phyloP scores from a whole-genome alignment of 1,140 invertebrate species.

The Lineus longissimus region DNA sequence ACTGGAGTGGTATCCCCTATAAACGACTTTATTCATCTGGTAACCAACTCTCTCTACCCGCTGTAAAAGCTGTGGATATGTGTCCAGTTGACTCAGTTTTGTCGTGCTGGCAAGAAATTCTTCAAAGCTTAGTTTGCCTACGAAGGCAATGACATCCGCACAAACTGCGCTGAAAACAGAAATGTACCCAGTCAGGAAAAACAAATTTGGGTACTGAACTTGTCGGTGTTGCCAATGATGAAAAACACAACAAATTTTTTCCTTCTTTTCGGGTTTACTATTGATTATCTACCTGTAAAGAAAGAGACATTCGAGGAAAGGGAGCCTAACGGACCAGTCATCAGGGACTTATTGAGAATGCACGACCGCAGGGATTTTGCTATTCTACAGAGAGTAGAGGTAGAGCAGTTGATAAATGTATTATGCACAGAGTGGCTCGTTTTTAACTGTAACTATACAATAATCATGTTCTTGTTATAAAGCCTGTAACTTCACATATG shows the following conservation, averaged over 20 bases:
- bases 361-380: too few species aligned
- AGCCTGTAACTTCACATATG: too few species aligned
- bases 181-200: slow-evolving; percentile 10
- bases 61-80: slow-evolving; percentile 35
- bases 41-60: slow-evolving; percentile 35
- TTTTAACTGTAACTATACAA: too few species aligned
- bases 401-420: too few species aligned
- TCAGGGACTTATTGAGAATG: too few species aligned
- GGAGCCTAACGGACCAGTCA: too few species aligned
- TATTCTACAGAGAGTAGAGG: too few species aligned
- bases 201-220: not conserved
- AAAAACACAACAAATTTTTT: too few species aligned
- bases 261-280: too few species aligned
- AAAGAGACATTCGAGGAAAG: not conserved
- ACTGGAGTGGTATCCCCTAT: slow-evolving; percentile 40
- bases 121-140: slow-evolving; percentile 43
- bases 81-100: slow-evolving; percentile 32
- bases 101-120: slow-evolving; percentile 37
- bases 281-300: not conserved
- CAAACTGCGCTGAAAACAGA: slow-evolving; percentile 44
- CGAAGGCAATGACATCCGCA: slow-evolving; percentile 48
- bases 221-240: too few species aligned
- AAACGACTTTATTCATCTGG: slow-evolving; percentile 40
- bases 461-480: too few species aligned
- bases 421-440: too few species aligned